Evolutionary conservation across 2,113 vertebrate genomes (phyloP), one percentile per base, ranked within the genome.

Genomic region (Percina caprodes): DNA sequence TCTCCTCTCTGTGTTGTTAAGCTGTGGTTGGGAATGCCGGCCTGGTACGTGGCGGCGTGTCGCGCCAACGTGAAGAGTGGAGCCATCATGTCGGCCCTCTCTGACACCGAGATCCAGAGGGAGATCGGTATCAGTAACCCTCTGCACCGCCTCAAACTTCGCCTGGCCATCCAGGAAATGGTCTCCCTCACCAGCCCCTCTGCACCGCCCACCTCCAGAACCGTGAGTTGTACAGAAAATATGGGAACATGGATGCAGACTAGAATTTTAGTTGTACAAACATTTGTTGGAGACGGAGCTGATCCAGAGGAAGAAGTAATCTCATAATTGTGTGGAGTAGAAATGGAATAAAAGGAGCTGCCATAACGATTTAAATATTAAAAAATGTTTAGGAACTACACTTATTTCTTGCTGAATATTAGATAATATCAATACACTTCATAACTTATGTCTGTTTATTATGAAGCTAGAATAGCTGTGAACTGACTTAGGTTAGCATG

Each of bases 121-220:
- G 98, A 99, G 94, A 99, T 99, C 51, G 98, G 98, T 13, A 99
- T 99, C 93, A 99, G 98, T 87, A 99, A 99, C 84, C 98, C 98
- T 4, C 95, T 99, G 56, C 98, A 99, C 92, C 96, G 97, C 65
- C 95, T 99, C 84, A 99, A 99, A 70, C 97, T 99, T 1, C 95
- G 98, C 11, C 87, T 99, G 81, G 98, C 98, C 79, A 99, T 99
- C 94, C 98, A 99, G 91, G 98, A 99, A 93, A 99, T 99, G 98
- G 98, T 99, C 5, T 99, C 98, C 45, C 96, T 99, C 61, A 99
- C 97, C 49, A 99, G 98, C 74, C 98, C 98, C 30, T 99, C 98
- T 0, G 98, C 98, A 59, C 98, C 98, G 58, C 98, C 98, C 67
- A 99, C 98, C 61, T 97, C 98, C 79, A 95, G 98, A 96, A 99